Conservation (phyloP, 2,888 invertebrate genomes). For the Hermaeophaga mercurialis region DNA sequence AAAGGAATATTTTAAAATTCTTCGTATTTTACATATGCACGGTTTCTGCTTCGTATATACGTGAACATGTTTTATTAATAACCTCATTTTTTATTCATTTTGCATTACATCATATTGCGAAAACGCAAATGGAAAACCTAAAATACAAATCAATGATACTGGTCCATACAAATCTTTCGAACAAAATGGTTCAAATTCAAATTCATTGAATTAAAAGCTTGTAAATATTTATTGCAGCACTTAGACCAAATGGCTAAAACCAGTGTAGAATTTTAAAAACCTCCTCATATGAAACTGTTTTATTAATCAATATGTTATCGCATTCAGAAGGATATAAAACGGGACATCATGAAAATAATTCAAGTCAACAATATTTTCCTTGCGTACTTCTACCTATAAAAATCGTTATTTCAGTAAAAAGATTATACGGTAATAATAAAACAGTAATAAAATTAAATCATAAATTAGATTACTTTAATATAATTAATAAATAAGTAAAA, state of each 20-base stretch:
- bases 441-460: too few species aligned
- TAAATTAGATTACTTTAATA: too few species aligned
- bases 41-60: background rate
- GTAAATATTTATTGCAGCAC: slow-evolving; percentile 28
- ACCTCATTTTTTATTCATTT: slow-evolving; percentile 26
- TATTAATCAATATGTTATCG: slow-evolving; percentile 6
- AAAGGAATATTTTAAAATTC: too few species aligned
- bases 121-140: slow-evolving; percentile 20
- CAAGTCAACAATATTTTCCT: too few species aligned
- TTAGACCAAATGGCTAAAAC: slow-evolving; percentile 23
- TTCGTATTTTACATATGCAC: too few species aligned
- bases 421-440: too few species aligned
- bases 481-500: too few species aligned
- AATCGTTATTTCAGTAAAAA: too few species aligned
- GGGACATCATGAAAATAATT: too few species aligned
- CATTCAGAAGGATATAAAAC: background rate
- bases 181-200: slow-evolving; percentile 22
- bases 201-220: slow-evolving; percentile 17
- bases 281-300: background rate
- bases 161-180: slow-evolving; percentile 12
- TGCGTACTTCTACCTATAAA: too few species aligned
- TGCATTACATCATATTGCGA: slow-evolving; percentile 16
- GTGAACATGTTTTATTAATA: slow-evolving; percentile 26
- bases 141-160: slow-evolving; percentile 21
- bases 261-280: slow-evolving; percentile 24